Evolutionary conservation across 2,797 vertebrate species (phyloP).

Genomic region (Lagodon rhomboides): DNA sequence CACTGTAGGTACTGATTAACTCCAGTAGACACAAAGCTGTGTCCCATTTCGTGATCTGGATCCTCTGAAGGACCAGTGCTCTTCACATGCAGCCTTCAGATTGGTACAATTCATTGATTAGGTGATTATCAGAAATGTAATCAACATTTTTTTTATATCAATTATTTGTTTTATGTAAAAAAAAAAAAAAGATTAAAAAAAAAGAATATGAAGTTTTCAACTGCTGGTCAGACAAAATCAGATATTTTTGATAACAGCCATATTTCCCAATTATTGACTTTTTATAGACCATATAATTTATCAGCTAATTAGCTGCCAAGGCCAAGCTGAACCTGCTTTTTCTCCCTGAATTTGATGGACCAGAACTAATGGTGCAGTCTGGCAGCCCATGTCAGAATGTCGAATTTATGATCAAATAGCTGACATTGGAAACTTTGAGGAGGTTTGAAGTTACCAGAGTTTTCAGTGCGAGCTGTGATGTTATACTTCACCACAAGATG

Average conservation of each 20-base stretch:
- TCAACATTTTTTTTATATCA: neutral
- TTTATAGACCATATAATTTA: neutral
- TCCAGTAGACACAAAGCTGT: neutral
- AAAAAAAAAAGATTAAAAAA: neutral
- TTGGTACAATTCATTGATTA: neutral
- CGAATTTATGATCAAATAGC: neutral
- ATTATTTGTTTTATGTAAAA: neutral
- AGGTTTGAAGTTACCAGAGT: neutral
- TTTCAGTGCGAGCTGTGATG: neutral
- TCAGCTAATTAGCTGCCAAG: neutral
- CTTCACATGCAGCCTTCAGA: neutral
- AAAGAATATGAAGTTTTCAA: neutral
- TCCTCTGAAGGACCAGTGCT: neutral
- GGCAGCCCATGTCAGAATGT: neutral
- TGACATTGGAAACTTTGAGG: neutral
- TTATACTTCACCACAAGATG: neutral
- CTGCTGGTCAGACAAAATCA: neutral
- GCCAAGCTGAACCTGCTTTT: neutral
- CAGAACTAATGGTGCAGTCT: neutral
- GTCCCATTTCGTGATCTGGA: neutral
- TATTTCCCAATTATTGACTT: neutral
- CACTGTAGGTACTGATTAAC: neutral
- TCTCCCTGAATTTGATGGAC: neutral
- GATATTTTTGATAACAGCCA: neutral
- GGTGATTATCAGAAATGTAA: neutral